Conservation (phyloP, 2,797 vertebrate species). For the Lophotriccus pileatus region DNA sequence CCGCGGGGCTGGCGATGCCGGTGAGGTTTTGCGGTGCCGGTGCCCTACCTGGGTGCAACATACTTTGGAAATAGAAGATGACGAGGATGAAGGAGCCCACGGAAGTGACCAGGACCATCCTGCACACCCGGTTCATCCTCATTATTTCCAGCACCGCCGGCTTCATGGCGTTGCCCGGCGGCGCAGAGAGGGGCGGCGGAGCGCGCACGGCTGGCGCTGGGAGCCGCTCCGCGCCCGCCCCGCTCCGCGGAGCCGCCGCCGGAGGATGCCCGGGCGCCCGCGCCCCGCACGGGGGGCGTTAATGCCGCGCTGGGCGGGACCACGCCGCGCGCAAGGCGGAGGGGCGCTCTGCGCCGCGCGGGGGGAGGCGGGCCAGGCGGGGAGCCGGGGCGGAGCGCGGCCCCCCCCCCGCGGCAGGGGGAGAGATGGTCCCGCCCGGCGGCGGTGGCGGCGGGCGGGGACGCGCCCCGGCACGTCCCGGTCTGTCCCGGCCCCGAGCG, state of each 20-base stretch:
- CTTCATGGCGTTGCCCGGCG: conserved; percentile 84
- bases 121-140: conserved; percentile 96
- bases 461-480: background rate
- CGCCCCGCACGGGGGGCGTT: conserved; percentile 55
- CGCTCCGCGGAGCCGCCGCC: background rate
- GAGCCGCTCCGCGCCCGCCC: background rate
- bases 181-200: background rate
- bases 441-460: conserved; percentile 16
- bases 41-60: conserved; percentile 97
- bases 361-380: conserved; percentile 19
- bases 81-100: conserved; percentile 96
- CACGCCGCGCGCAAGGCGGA: conserved; percentile 26
- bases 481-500: fast-evolving
- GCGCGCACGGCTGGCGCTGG: background rate
- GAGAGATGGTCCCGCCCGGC: conserved; percentile 71
- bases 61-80: conserved; percentile 99
- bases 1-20: background rate
- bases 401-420: background rate
- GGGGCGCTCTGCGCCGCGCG: conserved; percentile 3
- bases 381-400: conserved; percentile 28
- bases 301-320: conserved; percentile 66
- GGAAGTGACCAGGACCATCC: conserved; percentile 95
- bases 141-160: conserved; percentile 90
- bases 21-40: background rate
- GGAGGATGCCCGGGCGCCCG: conserved; percentile 25